Percentiles rank a stretch among this genome's conserved stretches.
Evolutionary conservation across 1,140 invertebrate genomes (phyloP).

Genomic region (Bombus difficillimus): DNA sequence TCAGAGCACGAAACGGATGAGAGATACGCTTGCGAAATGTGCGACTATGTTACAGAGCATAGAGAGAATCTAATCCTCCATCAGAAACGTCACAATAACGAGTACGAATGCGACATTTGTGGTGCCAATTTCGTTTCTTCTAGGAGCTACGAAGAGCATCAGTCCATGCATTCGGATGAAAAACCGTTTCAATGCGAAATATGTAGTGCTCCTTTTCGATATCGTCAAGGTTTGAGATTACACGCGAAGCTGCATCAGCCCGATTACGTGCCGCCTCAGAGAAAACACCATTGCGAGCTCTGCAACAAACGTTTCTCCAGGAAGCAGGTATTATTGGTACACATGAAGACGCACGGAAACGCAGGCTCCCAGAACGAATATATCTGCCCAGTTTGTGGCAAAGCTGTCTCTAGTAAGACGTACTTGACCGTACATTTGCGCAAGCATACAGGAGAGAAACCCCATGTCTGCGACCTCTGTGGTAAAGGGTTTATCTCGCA

Average conservation of each 20-base stretch:
- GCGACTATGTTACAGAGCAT: slow-evolving; percentile 74
- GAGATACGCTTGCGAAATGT: slow-evolving; percentile 74
- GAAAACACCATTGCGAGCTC: slow-evolving; percentile 80
- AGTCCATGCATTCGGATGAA: slow-evolving; percentile 67
- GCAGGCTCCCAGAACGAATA: slow-evolving; percentile 79
- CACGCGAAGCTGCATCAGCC: slow-evolving; percentile 83
- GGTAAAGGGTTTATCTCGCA: slow-evolving; percentile 88
- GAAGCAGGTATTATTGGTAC: slow-evolving; percentile 80
- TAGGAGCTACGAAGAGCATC: slow-evolving; percentile 78
- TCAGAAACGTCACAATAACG: slow-evolving; percentile 76
- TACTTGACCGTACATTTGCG: slow-evolving; percentile 92
- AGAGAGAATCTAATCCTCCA: slow-evolving; percentile 76
- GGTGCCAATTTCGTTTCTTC: slow-evolving; percentile 81
- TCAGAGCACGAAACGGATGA: slow-evolving; percentile 67
- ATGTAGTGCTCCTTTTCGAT: slow-evolving; percentile 82
- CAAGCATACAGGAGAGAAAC: slow-evolving; percentile 87
- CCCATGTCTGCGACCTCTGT: slow-evolving; percentile 82
- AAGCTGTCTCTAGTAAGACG: slow-evolving; percentile 87
- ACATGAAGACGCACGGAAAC: slow-evolving; percentile 79
- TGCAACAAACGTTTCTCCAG: slow-evolving; percentile 81
- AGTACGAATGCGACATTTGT: slow-evolving; percentile 87
- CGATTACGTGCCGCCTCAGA: slow-evolving; percentile 81
- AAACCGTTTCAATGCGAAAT: slow-evolving; percentile 81
- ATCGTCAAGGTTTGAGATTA: slow-evolving; percentile 81
- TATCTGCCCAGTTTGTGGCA: slow-evolving; percentile 90